Evolutionary conservation across 2,113 vertebrate species (phyloP).

Genomic region (Pandion haliaetus): DNA sequence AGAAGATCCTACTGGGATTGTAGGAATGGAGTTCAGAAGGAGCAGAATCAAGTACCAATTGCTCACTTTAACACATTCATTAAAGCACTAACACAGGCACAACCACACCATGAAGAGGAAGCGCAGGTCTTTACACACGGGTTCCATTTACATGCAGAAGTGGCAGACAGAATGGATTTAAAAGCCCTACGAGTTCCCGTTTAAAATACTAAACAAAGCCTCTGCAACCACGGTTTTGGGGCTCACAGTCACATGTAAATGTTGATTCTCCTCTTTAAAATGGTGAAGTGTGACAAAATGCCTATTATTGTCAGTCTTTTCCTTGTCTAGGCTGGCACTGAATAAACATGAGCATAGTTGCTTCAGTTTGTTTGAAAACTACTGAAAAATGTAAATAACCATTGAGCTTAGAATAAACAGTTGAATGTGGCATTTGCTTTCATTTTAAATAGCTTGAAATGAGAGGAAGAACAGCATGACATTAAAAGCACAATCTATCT

Average conservation of each 20-base stretch:
- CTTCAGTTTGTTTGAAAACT: constrained; percentile 28
- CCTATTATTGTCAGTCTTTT: not conserved
- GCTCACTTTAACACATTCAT: not conserved
- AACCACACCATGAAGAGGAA: not conserved
- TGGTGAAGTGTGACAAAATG: not conserved
- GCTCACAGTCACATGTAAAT: not conserved
- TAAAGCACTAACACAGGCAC: not conserved
- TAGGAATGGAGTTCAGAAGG: not conserved
- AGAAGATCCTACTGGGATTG: not conserved
- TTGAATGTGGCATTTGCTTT: constrained; percentile 8
- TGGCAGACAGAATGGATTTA: not conserved
- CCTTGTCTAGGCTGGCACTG: not conserved
- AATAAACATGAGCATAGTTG: not conserved
- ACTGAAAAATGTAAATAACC: constrained; percentile 15
- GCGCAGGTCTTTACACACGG: not conserved
- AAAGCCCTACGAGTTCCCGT: not conserved
- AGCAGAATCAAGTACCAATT: not conserved
- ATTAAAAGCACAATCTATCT: constrained; percentile 16
- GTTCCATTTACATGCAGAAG: not conserved
- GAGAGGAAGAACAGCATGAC: not conserved
- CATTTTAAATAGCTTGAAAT: not conserved
- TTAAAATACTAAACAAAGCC: not conserved
- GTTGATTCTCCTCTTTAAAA: not conserved
- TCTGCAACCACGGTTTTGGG: not conserved
- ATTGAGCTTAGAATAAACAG: constrained; percentile 8